Evolutionary conservation across 2,888 invertebrate genomes (phyloP), one percentile per base, ranked within the genome.

Genomic region (Xestia ashworthii): DNA sequence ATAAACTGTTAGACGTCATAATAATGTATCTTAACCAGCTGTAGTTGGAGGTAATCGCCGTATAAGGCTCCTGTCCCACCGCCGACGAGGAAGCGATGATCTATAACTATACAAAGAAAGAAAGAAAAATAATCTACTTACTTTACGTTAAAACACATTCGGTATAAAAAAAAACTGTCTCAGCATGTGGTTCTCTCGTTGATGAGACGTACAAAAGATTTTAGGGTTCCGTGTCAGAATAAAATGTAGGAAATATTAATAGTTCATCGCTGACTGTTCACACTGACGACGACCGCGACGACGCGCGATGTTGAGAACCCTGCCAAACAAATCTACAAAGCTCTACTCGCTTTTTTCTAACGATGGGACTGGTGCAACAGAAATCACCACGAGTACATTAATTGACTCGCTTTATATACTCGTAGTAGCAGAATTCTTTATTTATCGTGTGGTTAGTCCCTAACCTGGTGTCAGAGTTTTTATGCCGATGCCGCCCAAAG

Each of bases 361-460:
- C 38, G 38, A 5, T 22, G 22, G 22, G 62, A 38, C 14, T 12
- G 16, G n/a, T 41, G 9, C 41, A 71, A n/a, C 62, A 70, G 55
- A 76, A 72, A 55, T 71, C 68, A 69, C 66, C 48, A 44, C 60
- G 68, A 25, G n/a, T 48, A 46, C 44, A 74, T 71, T 81, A 74
- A 69, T 81, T 69, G 75, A 65, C 55, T 62, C 55, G 32, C 62
- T 72, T 72, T 82, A 81, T 82, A 71, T 67, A n/a, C n/a, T n/a
- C n/a, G 22, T 81, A 81, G 81, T 71, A 65, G 60, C 48, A 46
- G 80, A 60, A 41, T 41, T 41, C 41, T 41, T 41, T 41, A 1
- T 41, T 41, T 41, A 41, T 41, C 9, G 41, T 41, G 41, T 41
- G 41, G 41, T 9, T 8, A 41, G 8, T 41, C 8, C 41, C 8